A percentile compares a stretch with the other conserved stretches of the same genome.
Evolutionary conservation across 2,113 vertebrate species (phyloP).

Genomic region (Peromyscus californicus): DNA sequence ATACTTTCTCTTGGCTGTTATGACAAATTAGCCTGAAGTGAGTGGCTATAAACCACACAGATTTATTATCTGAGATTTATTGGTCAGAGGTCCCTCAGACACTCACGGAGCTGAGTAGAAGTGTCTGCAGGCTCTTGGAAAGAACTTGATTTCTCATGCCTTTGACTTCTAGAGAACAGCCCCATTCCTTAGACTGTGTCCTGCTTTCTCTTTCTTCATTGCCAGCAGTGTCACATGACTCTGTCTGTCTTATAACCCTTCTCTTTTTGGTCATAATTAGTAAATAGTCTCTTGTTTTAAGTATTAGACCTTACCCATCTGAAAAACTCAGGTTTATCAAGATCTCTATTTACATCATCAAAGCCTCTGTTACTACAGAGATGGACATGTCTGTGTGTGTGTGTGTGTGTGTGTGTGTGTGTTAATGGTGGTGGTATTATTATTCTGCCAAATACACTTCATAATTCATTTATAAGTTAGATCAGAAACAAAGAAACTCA

Average conservation of each 20-base stretch:
- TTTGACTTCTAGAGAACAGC: not conserved
- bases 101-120: not conserved
- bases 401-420: too few relatives aligned
- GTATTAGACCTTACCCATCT: not conserved
- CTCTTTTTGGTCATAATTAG: not conserved
- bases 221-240: rapidly evolving
- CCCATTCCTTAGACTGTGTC: not conserved
- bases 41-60: not conserved
- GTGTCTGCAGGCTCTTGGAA: too few relatives aligned
- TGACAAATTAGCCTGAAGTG: not conserved
- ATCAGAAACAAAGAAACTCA: not conserved
- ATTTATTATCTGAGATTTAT: not conserved
- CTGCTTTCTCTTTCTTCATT: not conserved
- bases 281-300: not conserved
- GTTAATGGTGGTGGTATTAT: not conserved
- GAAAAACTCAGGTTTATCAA: not conserved
- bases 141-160: not conserved
- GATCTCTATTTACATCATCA: not conserved
- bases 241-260: not conserved
- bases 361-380: not conserved
- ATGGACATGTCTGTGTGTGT: too few relatives aligned
- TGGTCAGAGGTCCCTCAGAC: not conserved
- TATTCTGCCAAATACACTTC: not conserved
- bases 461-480: not conserved
- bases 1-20: not conserved